These are phyloP conservation scores for Sterrhoptilus dennistouni DNA, from an alignment of 2,113 vertebrate species.

Conservation along the genomic window DNA sequence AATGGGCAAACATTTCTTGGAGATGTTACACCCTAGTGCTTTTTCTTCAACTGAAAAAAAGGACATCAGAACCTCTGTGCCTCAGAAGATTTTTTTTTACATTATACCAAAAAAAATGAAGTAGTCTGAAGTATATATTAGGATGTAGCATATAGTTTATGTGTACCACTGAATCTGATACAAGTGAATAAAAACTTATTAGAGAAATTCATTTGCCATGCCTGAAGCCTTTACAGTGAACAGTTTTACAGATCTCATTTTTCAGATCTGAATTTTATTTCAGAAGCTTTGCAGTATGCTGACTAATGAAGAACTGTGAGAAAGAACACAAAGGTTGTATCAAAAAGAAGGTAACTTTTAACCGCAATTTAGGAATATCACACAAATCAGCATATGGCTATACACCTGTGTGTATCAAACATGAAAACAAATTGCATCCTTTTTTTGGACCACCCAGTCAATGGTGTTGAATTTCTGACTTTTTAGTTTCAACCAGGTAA, in stretches of 20 bases:
- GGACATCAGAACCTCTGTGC: background rate
- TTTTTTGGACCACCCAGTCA: constrained; percentile 52
- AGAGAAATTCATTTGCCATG: constrained; percentile 53
- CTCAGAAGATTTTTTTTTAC: constrained; percentile 26
- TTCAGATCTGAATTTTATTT: constrained; percentile 68
- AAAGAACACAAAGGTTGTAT: background rate
- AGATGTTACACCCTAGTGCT: background rate
- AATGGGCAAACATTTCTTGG: background rate
- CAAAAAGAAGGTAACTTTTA: background rate
- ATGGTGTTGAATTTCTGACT: constrained; percentile 52
- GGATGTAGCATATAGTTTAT: constrained; percentile 25
- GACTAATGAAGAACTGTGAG: constrained; percentile 42
- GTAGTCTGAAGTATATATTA: background rate
- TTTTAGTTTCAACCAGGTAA: constrained; percentile 66
- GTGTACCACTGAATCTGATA: constrained; percentile 52
- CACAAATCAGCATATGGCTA: background rate
- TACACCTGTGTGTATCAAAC: background rate
- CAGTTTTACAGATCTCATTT: constrained; percentile 67
- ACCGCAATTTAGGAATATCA: background rate
- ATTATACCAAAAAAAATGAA: constrained; percentile 4
- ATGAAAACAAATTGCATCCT: constrained; percentile 19
- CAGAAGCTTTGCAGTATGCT: constrained; percentile 26
- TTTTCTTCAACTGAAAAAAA: background rate
- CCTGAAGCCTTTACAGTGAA: constrained; percentile 58
- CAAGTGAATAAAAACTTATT: constrained; percentile 62